These are phyloP conservation scores for Eupelmus urozonus DNA, from an alignment of 2,888 invertebrate genomes.

Conservation along the genomic window DNA sequence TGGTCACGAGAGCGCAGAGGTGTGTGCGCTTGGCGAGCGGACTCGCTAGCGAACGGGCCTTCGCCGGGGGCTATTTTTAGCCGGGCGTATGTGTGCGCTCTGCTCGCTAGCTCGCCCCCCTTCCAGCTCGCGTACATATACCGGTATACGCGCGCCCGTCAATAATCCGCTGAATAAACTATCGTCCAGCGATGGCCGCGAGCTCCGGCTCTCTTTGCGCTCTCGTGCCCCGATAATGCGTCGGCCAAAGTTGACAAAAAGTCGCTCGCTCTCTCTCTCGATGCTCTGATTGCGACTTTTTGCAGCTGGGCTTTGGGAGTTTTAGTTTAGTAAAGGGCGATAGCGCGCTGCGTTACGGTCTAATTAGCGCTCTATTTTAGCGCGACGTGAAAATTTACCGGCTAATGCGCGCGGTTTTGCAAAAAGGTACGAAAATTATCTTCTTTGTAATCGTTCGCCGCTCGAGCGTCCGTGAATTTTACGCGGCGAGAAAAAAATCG, in stretches of 20 bases:
- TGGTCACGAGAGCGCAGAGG: constrained; percentile 45
- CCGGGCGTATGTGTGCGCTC: constrained; percentile 61
- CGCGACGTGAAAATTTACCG: no score
- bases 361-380: no score
- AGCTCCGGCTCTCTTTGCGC: no score
- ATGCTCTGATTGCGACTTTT: neutral
- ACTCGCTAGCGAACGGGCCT: constrained; percentile 64
- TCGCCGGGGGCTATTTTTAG: constrained; percentile 75
- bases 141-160: constrained; percentile 74
- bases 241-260: neutral
- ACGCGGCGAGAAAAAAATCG: no score
- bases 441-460: no score
- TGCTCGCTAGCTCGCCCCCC: constrained; percentile 1
- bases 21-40: constrained; percentile 15
- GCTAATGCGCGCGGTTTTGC: no score
- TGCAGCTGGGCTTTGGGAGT: no score
- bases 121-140: constrained; percentile 64
- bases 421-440: no score
- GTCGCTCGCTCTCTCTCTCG: neutral
- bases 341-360: no score
- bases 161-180: constrained; percentile 77
- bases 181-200: constrained; percentile 74
- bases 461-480: no score
- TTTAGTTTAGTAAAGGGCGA: no score
- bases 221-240: neutral